Conservation (phyloP, 2,797 vertebrate species). For the Sylvia borin region DNA sequence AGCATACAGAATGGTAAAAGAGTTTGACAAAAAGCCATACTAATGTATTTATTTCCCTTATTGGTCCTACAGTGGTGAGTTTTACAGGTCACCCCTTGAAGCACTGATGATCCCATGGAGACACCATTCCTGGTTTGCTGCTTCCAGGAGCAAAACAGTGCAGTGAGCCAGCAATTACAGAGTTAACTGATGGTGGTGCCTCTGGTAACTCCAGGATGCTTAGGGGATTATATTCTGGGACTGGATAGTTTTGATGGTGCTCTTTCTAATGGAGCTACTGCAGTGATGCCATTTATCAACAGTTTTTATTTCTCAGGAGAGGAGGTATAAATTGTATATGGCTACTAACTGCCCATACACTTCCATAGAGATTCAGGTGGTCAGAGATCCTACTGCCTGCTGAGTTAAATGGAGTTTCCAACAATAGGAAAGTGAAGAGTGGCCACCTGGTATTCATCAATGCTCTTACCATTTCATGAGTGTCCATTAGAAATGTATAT, state of each 20-base stretch:
- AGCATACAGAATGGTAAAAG: background rate
- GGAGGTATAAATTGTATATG: background rate
- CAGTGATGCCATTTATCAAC: background rate
- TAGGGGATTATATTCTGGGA: background rate
- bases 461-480: conserved; percentile 38
- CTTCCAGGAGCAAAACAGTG: background rate
- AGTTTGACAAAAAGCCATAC: background rate
- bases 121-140: background rate
- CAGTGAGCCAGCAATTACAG: background rate
- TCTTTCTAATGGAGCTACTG: conserved; percentile 5
- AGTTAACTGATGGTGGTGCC: background rate
- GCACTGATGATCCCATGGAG: background rate
- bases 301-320: conserved; percentile 1
- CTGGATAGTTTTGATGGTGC: background rate
- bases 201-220: background rate
- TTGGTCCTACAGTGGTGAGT: background rate
- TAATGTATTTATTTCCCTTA: background rate
- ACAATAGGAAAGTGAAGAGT: conserved; percentile 32
- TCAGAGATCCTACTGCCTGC: conserved; percentile 1
- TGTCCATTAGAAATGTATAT: conserved; percentile 64
- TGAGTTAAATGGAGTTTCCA: background rate
- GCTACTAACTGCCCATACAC: background rate
- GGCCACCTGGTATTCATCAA: conserved; percentile 72
- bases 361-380: background rate
- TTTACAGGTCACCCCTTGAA: background rate